Conservation (phyloP, 2,113 vertebrate genomes). For the Camelus dromedarius region DNA sequence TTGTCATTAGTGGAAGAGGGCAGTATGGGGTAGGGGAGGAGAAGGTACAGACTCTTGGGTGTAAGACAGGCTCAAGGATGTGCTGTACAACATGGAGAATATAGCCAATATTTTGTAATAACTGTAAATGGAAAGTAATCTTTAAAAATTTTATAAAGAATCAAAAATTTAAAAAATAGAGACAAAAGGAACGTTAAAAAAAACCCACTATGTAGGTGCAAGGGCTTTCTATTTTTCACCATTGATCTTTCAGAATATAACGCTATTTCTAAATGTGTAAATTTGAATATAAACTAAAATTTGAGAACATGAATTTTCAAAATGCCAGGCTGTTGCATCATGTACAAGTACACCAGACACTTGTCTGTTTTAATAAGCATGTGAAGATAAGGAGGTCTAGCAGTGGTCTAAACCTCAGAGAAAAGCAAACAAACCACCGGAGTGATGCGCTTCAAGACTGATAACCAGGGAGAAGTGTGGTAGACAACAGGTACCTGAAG, state of each 20-base stretch:
- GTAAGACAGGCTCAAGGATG: too few relatives aligned
- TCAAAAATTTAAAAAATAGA: too few relatives aligned
- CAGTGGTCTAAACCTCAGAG: neutral
- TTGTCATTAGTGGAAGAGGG: too few relatives aligned
- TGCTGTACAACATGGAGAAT: too few relatives aligned
- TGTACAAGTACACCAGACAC: neutral
- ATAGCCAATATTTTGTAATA: too few relatives aligned
- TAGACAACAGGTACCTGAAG: neutral
- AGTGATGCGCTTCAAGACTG: neutral
- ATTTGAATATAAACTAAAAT: neutral
- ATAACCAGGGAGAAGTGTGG: neutral
- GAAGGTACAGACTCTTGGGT: too few relatives aligned
- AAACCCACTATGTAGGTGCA: neutral
- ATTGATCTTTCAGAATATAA: neutral
- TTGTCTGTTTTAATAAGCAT: neutral
- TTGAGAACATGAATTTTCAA: slow-evolving; percentile 13
- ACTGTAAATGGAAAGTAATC: too few relatives aligned
- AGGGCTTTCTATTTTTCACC: neutral
- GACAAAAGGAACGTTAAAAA: too few relatives aligned
- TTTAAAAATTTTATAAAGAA: too few relatives aligned
- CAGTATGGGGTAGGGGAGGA: too few relatives aligned
- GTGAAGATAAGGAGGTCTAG: neutral
- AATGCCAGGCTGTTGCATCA: neutral
- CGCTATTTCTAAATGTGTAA: neutral
- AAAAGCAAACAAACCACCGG: slow-evolving; percentile 33